Conservation (phyloP, 2,113 vertebrate species). For the Rhynchopsitta pachyrhyncha region DNA sequence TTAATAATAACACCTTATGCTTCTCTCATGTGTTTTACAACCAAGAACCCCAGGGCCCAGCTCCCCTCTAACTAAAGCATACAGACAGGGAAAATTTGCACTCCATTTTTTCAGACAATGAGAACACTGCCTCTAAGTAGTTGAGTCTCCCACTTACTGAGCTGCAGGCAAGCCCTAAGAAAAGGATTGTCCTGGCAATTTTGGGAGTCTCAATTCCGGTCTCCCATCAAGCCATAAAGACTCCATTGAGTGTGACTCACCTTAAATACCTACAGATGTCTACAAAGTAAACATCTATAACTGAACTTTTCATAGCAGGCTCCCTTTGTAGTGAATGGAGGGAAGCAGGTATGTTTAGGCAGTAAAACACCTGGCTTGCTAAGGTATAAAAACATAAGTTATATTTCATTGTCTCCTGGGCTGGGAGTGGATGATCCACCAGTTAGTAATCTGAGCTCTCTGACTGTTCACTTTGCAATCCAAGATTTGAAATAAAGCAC, state of each 20-base stretch:
- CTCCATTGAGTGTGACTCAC: neutral
- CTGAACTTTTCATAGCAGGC: neutral
- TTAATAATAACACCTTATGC: neutral
- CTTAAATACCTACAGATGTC: neutral
- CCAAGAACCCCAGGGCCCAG: conserved; percentile 10
- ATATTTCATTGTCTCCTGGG: neutral
- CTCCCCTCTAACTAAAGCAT: neutral
- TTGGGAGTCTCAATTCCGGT: neutral
- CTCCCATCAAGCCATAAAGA: neutral
- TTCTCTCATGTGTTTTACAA: conserved; percentile 4
- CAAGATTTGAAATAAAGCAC: neutral
- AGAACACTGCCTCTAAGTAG: neutral
- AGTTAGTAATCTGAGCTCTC: neutral
- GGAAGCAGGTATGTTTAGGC: neutral
- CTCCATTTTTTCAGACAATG: neutral
- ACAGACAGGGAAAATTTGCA: neutral
- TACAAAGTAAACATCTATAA: neutral
- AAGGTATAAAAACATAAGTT: neutral
- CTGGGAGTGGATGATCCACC: neutral
- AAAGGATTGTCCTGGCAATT: neutral
- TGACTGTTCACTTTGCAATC: neutral
- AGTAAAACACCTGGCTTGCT: neutral
- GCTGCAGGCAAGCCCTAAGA: neutral
- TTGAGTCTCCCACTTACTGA: neutral
- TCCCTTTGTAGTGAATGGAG: neutral